Conservation (phyloP, 2,888 invertebrate genomes). For the Oligia fasciuncula region DNA sequence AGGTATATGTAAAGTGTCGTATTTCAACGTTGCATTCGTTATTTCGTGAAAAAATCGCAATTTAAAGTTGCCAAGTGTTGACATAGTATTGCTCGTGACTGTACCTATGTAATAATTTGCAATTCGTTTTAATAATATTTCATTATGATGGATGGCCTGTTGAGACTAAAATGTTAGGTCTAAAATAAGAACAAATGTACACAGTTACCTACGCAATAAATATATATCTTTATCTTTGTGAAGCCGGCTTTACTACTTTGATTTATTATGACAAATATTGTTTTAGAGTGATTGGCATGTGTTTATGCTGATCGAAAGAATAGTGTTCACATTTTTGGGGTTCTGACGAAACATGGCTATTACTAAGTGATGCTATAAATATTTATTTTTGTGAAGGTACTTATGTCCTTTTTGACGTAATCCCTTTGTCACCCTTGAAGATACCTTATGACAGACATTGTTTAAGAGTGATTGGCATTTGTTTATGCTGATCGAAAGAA, state of each 20-base stretch:
- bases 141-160: too few species aligned
- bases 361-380: conserved; percentile 22
- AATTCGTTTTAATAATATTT: not conserved
- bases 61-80: too few species aligned
- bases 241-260: conserved; percentile 8
- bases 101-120: not conserved
- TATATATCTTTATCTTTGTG: not conserved
- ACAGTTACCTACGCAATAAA: not conserved
- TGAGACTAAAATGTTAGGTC: not conserved
- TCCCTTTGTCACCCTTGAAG: conserved; percentile 6
- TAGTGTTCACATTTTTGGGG: conserved; percentile 5
- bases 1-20: too few species aligned
- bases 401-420: conserved; percentile 1
- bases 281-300: conserved; percentile 42
- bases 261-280: conserved; percentile 42
- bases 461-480: conserved; percentile 43
- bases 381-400: conserved; percentile 1
- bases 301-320: conserved; percentile 32
- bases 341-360: not conserved
- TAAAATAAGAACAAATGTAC: not conserved
- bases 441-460: conserved; percentile 13
- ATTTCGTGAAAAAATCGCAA: too few species aligned
- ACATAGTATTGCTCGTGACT: too few species aligned
- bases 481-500: conserved; percentile 32
- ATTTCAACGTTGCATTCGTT: too few species aligned